phyloP scores from a whole-genome alignment of 2,797 vertebrate genomes.

The Sebastes glaucus region DNA sequence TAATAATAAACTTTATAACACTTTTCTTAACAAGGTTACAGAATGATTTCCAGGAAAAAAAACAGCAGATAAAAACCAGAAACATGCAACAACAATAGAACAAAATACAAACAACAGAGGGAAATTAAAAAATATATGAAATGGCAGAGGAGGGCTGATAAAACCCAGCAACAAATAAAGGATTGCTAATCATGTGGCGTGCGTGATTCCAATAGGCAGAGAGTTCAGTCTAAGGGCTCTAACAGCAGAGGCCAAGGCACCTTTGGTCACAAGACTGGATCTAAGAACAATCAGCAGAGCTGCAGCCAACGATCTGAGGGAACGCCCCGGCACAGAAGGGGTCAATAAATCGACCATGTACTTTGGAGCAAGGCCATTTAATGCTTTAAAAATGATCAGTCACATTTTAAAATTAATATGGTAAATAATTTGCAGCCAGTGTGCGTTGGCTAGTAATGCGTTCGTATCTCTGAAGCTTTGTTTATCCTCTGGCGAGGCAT shows the following conservation, averaged over 20 bases:
- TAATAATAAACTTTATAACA: not conserved
- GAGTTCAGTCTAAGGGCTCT: not conserved
- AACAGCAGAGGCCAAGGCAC: not conserved
- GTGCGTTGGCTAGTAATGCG: not conserved
- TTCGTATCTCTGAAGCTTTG: too few species aligned
- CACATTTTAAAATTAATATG: not conserved
- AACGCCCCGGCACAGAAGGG: not conserved
- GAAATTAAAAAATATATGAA: not conserved
- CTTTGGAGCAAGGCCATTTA: not conserved
- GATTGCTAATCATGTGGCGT: not conserved
- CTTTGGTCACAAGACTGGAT: too few species aligned
- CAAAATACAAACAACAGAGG: not conserved
- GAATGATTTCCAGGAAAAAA: not conserved
- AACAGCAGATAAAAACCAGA: not conserved
- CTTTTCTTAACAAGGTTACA: not conserved
- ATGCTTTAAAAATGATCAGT: slow-evolving; percentile 1
- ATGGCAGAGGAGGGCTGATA: not conserved
- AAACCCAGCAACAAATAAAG: not conserved
- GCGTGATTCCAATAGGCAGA: not conserved
- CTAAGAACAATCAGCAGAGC: not conserved
- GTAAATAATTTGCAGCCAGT: not conserved
- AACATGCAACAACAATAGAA: not conserved
- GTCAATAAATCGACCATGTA: not conserved
- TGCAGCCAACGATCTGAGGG: not conserved
- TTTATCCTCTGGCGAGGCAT: too few species aligned